phyloP scores from a whole-genome alignment of 2,113 vertebrate species.

The Petrocephalus zakoni region DNA sequence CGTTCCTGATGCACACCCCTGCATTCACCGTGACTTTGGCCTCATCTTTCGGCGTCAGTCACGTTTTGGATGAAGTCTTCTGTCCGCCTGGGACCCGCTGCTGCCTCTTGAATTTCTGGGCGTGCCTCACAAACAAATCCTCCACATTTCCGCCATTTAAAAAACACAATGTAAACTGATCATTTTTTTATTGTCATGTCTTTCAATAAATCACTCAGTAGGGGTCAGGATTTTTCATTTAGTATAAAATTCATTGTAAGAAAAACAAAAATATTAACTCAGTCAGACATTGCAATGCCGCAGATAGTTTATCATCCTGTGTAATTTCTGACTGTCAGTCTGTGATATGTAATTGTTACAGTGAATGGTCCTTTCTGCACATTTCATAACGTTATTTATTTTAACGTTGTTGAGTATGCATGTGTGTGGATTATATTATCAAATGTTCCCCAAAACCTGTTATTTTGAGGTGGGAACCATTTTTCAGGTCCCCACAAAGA shows the following conservation, averaged over 20 bases:
- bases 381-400: neutral
- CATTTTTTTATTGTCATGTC: neutral
- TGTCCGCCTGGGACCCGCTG: neutral
- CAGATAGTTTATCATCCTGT: neutral
- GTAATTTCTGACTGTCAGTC: neutral
- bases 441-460: neutral
- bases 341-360: neutral
- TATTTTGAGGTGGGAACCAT: neutral
- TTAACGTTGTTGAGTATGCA: neutral
- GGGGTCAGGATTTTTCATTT: neutral
- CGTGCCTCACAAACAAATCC: neutral
- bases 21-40: neutral
- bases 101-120: neutral
- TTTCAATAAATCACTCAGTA: conserved; percentile 4
- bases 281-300: neutral
- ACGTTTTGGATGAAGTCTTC: neutral
- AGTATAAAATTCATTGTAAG: neutral
- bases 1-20: neutral
- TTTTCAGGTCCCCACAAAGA: neutral
- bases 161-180: neutral
- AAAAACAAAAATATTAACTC: neutral
- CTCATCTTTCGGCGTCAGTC: neutral
- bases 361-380: neutral
- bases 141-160: neutral
- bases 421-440: neutral